Base-by-base conservation (phyloP, 1,140 invertebrate species). In the Phenacoccus solenopsis region DNA sequence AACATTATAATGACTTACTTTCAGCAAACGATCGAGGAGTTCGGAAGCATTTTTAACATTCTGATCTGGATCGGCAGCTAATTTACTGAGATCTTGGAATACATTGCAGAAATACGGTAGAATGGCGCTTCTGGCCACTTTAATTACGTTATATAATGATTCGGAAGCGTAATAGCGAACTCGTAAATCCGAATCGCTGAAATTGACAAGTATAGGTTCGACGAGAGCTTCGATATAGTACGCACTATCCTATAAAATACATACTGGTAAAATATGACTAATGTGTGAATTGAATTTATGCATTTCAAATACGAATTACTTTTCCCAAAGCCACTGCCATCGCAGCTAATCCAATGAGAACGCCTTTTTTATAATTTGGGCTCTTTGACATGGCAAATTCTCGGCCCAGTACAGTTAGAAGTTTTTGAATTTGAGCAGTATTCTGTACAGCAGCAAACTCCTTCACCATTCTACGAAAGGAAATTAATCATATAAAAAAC, bases 121-220 rank as follows among this genome's bases (percentile, higher is more conserved):
- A 10, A 96, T 87, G 1, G 89, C 85, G 1, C 88, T 86, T 73
- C 96, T 82, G 0, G 91, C 88, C n/a, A 98, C 93, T 83, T 98
- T 98, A 0, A 96, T 88, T 69, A 99, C 94, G 83, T 99, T 99
- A 79, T 98, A 99, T 1, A 99, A 82, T 7, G 96, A 90, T 80
- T 99, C 97, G 76, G 94, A 96, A 16, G 96, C 96, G 79, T 96
- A 96, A 81, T 98, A 99, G 30, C 96, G 83, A 30, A 98, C 95
- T 72, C 94, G 82, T 22, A 89, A 85, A 78, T 99, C 96, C 22
- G 87, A 84, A 82, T 99, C 96, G 72, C 84, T 86, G 72, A 98
- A 92, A 77, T 95, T 98, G 1, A 89, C 87, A 64, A 98, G 79
- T 69, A 98, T 96, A 0, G 97, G 96, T 69, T 88, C 85, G 10